Evolutionary conservation across 2,797 vertebrate genomes (phyloP), one percentile per base, ranked within the genome.

Genomic region (Brotogeris chrysoptera): DNA sequence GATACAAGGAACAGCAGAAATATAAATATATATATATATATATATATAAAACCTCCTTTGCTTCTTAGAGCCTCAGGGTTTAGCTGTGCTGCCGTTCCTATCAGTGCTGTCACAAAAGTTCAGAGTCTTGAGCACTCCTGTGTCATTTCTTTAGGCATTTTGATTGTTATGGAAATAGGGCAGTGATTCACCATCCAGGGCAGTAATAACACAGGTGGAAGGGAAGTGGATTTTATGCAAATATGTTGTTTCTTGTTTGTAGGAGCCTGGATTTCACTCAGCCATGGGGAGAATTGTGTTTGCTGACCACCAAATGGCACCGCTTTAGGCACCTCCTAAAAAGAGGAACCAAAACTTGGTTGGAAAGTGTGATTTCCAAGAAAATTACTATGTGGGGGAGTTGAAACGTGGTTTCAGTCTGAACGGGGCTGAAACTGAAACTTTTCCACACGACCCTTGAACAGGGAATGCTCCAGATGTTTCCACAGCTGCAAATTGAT

Each of bases 191-290:
- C 65, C 80, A 66, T 63, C 55, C 65, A 16, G 78, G 38, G 46
- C 80, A 76, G 73, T 9, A 61, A 41, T 27, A 86, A 52, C 74
- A 57, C 79, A 90, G 92, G 88, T 90, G 83, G 28, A 90, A n/a
- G 43, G 63, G 66, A 86, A 93, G 87, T 43, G 66, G 66, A 53
- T 88, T 94, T 93, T 82, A 92, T 94, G 86, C 92, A 94, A 84
- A 69, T 83, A 11, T 27, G 65, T 76, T 60, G 64, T 82, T 88
- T 93, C 50, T 88, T 82, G 32, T 44, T 79, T 69, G 88, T 15
- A 80, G 57, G 25, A 93, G 41, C 72, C 52, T 24, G 52, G 49
- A 78, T 84, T 81, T 72, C 85, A 65, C 53, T 46, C 73, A 57
- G 50, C 9, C 24, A 14, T 3, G 8, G 49, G 55, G 36, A 82